Base-by-base conservation (phyloP, 2,888 invertebrate species). In the Periphyllus acericola region DNA sequence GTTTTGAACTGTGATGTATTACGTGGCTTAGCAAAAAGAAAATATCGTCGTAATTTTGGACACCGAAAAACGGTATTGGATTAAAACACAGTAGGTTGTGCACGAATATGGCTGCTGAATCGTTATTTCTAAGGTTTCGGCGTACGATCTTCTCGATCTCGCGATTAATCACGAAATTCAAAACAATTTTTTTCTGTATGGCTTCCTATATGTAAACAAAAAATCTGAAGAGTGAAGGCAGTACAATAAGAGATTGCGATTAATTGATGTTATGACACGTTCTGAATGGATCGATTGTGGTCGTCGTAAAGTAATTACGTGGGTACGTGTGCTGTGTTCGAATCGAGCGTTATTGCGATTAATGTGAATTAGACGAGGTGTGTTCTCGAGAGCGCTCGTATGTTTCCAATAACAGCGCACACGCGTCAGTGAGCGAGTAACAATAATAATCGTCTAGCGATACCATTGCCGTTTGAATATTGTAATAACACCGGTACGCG, bases 61-160 rank as follows among this genome's bases (percentile, higher is more conserved):
- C 40, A n/a, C 75, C 40, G 25, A 40, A 25, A n/a, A 40, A 40
- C 4, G 6, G 34, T 36, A 72, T 34, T 34, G 14, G 19, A 72
- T 29, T 14, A 19, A 72, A 72, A 72, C 72, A 46, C 3, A 5
- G 29, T 19, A 21, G 32, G 29, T 19, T 9, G 32, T 25, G 55
- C 40, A 34, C 55, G 9, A 55, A 72, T 83, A 83, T 72, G 82
- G 82, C 81, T 83, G 82, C 82, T 17, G 72, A 72, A 72, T 52
- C 32, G 71, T 55, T n/a, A 72, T 66, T 52, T 60, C 2, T 60
- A 60, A 29, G 60, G 75, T 75, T 75, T 83, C 74, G 11, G n/a
- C 6, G 9, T n/a, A 19, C 21, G 52, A 36, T 60, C n/a, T 74
- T n/a, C 52, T n/a, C 25, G 55, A 32, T 71, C 36, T 74, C 55